Base-by-base conservation (phyloP, 2,888 invertebrate species). In the Oscheius sp. region DNA sequence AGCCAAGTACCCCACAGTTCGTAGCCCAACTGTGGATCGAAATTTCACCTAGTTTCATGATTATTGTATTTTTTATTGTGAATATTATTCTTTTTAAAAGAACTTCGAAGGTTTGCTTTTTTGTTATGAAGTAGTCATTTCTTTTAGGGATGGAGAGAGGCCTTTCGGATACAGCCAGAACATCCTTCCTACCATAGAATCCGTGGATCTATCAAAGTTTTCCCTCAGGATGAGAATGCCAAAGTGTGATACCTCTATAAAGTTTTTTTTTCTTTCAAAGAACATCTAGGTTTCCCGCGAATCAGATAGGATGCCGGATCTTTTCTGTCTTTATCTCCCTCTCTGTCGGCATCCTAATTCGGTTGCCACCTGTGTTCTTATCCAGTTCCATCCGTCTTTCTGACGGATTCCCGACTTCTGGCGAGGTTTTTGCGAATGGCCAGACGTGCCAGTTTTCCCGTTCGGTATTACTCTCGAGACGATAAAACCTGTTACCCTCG, bases 121-220 rank as follows among this genome's bases (percentile, higher is more conserved):
- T 12, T 54, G 20, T 32, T 28, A 32, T 8, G 24, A 38, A 57
- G 9, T 30, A n/a, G n/a, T n/a, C n/a, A n/a, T n/a, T n/a, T n/a
- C 8, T 22, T 62, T n/a, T 28, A 62, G 62, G 45, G 62, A 26
- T 62, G 62, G 62, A 62, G 17, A 24, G 62, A 62, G 20, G 62
- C 62, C 12, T 49, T 62, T 36, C 30, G 28, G 9, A 17, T 62
- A 8, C 62, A 62, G 32, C 45, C 45, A 44, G 41, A 59, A 17
- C 59, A 59, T 28, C 59, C 59, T 8, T 59, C 59, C 2, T 59
- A 59, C 17, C 28, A n/a, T 6, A 12, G 59, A 26, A 30, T 59
- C 26, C 59, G 59, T 8, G n/a, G n/a, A n/a, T 24, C 44, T 12
- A 30, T n/a, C 12, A 59, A 59, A 44, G 41, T 59, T 6, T 41